A percentile compares a stretch with the other conserved stretches of the same genome.
phyloP scores from a whole-genome alignment of 2,797 vertebrate genomes.

The Ptychobarbus kaznakovi region DNA sequence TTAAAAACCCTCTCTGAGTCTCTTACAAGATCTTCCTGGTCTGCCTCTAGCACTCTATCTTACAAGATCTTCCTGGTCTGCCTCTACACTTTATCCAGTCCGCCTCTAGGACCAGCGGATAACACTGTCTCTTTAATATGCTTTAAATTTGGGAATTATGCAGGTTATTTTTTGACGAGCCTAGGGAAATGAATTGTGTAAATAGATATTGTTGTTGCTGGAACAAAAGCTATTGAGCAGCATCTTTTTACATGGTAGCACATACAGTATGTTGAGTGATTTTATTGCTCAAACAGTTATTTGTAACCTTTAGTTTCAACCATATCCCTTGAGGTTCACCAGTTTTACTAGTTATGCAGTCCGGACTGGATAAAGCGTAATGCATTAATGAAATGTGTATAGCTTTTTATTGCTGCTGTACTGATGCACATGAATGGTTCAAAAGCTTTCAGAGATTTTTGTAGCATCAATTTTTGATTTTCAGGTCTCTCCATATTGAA shows the following conservation, averaged over 20 bases:
- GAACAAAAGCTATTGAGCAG: neutral
- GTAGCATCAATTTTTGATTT: slow-evolving; percentile 41
- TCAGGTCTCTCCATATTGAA: neutral
- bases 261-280: slow-evolving; percentile 15
- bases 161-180: slow-evolving; percentile 5
- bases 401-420: slow-evolving; percentile 32
- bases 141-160: slow-evolving; percentile 34
- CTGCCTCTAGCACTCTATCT: slow-evolving; percentile 7
- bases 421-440: slow-evolving; percentile 20
- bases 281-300: slow-evolving; percentile 19
- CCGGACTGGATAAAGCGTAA: neutral
- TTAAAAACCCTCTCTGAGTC: slow-evolving; percentile 27
- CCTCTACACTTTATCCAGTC: too few species aligned
- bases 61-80: neutral
- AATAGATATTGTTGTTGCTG: slow-evolving; percentile 17
- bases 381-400: slow-evolving; percentile 21
- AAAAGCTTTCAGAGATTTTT: slow-evolving; percentile 26
- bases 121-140: slow-evolving; percentile 20
- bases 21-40: neutral
- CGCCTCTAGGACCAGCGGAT: too few species aligned
- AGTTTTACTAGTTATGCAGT: slow-evolving; percentile 45
- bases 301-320: slow-evolving; percentile 19
- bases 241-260: neutral
- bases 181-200: slow-evolving; percentile 8
- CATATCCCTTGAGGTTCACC: slow-evolving; percentile 13